Base-by-base conservation (phyloP, 2,888 invertebrate genomes). In the Deladenus siricidicola region DNA sequence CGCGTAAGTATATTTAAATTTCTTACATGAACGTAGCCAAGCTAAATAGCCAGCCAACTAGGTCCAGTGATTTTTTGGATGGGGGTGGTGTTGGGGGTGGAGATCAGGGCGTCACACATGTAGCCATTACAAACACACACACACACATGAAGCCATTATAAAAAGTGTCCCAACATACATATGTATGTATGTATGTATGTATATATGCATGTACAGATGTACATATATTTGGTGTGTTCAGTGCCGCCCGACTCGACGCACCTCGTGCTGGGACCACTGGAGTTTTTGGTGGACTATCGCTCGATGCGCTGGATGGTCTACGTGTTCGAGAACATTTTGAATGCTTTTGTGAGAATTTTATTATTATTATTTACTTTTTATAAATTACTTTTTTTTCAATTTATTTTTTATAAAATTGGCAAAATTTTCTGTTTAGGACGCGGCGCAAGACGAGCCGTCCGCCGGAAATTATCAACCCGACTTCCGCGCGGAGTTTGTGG, bases 261-360 rank as follows among this genome's bases (percentile, higher is more conserved):
- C 81, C 86, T 89, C 17, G 89, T 92, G 78, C 80, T 93, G 29
- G 91, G 92, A 81, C 96, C 96, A 0, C 84, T 94, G 55, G 86
- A 89, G 73, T 82, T 94, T 47, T 86, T 86, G 51, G 86, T 94
- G 78, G 94, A 98, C 80, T 85, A 87, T 58, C 85, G 87, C 64
- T 93, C 92, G 58, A 84, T 90, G 65, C 83, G 94, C 60, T 98
- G 96, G 96, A 85, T 91, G 58, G 90, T 91, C 78, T 89, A 91
- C 34, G 94, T 98, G 80, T 85, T 87, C 34, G 85, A 93, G 57
- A 91, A 90, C 83, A 66, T 67, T 43, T 23, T 62, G 28, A 56
- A 66, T 21, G 48, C 56, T 17, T 42, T 68, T 51, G 56, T 56
- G 51, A 52, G 52, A 43, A 8, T n/a, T 59, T 56, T 26, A 48